Percentiles rank a stretch among this genome's conserved stretches.
These are phyloP conservation scores for Drepana falcataria DNA, from an alignment of 2,888 invertebrate genomes.

Conservation along the genomic window DNA sequence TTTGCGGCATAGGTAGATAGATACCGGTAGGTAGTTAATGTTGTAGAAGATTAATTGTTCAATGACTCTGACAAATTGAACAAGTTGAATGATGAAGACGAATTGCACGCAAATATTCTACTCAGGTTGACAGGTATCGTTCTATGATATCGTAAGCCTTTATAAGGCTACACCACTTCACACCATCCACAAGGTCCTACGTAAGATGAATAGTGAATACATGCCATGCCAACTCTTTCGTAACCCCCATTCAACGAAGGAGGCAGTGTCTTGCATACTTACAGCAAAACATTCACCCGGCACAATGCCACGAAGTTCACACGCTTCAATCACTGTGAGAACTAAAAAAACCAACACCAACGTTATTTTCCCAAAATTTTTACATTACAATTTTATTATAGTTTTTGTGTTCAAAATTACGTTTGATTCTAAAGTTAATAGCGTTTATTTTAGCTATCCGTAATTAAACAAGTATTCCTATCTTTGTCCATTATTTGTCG, in stretches of 20 bases:
- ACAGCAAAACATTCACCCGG: conserved; percentile 50
- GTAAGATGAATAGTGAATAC: conserved; percentile 51
- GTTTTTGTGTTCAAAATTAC: neutral
- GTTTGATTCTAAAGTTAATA: neutral
- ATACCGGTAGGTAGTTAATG: too few relatives aligned
- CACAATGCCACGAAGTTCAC: conserved; percentile 70
- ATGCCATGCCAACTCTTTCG: conserved; percentile 49
- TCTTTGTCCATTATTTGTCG: too few relatives aligned
- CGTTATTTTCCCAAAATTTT: neutral
- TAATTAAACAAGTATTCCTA: too few relatives aligned
- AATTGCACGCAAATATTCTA: neutral
- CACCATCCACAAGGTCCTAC: conserved; percentile 48
- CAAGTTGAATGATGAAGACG: too few relatives aligned
- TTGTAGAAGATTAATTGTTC: too few relatives aligned
- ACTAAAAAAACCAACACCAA: conserved; percentile 14
- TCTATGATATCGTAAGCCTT: neutral
- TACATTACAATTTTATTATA: neutral
- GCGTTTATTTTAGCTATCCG: too few relatives aligned
- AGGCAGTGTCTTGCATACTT: conserved; percentile 31
- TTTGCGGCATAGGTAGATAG: too few relatives aligned
- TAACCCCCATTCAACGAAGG: conserved; percentile 48
- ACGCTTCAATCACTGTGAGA: conserved; percentile 53
- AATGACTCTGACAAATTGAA: too few relatives aligned
- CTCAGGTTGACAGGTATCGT: neutral
- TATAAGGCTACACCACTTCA: conserved; percentile 40